Evolutionary conservation across 2,797 vertebrate species (phyloP).

Genomic region (Sorex maritimensis): DNA sequence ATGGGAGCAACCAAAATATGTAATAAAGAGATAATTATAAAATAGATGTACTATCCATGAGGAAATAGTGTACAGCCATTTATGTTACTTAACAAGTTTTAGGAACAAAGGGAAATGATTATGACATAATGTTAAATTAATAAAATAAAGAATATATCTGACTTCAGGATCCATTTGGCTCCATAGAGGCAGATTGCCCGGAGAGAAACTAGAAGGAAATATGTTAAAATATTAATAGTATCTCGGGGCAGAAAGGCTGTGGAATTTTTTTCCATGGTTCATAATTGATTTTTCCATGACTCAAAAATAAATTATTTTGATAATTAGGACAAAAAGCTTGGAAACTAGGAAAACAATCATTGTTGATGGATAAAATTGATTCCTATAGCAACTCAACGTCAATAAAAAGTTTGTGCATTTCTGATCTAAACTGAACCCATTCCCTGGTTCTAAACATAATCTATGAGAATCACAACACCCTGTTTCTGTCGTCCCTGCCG

Average conservation of each 20-base stretch:
- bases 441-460: constrained; percentile 11
- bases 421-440: constrained; percentile 18
- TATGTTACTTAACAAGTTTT: constrained; percentile 21
- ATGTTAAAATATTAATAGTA: not conserved
- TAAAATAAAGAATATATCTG: constrained; percentile 8
- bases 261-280: not conserved
- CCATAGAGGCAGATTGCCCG: not conserved
- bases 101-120: not conserved
- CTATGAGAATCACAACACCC: not conserved
- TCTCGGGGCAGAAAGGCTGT: not conserved
- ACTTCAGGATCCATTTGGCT: constrained; percentile 10
- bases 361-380: constrained; percentile 8
- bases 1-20: not conserved
- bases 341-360: constrained; percentile 42
- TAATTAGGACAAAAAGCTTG: constrained; percentile 13
- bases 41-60: constrained; percentile 44
- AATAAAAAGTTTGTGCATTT: constrained; percentile 28
- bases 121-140: constrained; percentile 26
- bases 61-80: constrained; percentile 23
- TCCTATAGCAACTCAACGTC: constrained; percentile 42
- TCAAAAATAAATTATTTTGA: constrained; percentile 30
- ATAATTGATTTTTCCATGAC: not conserved
- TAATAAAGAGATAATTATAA: constrained; percentile 28
- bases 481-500: not conserved
- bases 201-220: not conserved